These are phyloP conservation scores for Daktulosphaira vitifoliae DNA, from an alignment of 1,140 invertebrate species.

Conservation along the genomic window DNA sequence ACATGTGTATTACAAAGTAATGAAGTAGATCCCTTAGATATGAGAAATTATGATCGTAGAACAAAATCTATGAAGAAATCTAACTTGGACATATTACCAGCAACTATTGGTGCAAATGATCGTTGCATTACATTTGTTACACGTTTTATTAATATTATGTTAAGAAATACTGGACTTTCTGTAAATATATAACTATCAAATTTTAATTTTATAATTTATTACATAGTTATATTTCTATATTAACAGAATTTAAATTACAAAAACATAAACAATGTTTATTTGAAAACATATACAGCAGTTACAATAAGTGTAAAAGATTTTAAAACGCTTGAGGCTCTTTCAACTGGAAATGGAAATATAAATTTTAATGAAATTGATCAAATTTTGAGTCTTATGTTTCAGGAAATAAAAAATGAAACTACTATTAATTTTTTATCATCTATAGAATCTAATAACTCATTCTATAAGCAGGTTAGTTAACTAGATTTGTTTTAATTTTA, in stretches of 20 bases:
- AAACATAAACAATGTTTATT: not conserved
- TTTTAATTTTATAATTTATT: not conserved
- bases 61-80: constrained; percentile 1
- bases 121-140: constrained; percentile 6
- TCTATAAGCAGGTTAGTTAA: too few relatives aligned
- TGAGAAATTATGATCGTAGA: constrained; percentile 5
- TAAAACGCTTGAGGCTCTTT: not conserved
- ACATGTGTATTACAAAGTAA: not conserved
- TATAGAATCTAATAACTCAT: too few relatives aligned
- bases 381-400: constrained; percentile 12
- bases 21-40: constrained; percentile 1
- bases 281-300: not conserved
- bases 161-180: not conserved
- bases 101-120: not conserved
- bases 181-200: not conserved
- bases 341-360: not conserved
- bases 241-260: not conserved
- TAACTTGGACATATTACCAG: too few relatives aligned
- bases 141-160: constrained; percentile 6
- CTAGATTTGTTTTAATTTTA: too few relatives aligned
- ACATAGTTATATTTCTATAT: not conserved
- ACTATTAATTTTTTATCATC: too few relatives aligned
- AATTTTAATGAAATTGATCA: constrained; percentile 17
- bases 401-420: too few relatives aligned
- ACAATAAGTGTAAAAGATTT: constrained; percentile 4